These are phyloP conservation scores for Hyles vespertilio DNA, from an alignment of 1,140 invertebrate species.

Conservation along the genomic window DNA sequence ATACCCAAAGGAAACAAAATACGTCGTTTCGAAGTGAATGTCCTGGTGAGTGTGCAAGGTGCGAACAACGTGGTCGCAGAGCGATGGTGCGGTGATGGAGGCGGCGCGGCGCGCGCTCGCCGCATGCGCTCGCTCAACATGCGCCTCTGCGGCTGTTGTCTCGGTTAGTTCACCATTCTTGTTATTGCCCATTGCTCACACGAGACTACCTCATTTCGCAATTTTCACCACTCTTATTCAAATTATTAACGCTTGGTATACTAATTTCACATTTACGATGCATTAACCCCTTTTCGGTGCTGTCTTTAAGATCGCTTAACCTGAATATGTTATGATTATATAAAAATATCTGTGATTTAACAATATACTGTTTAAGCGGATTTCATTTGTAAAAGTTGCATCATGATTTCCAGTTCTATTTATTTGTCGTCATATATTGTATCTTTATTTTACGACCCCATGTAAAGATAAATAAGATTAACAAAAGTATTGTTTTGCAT, in stretches of 20 bases:
- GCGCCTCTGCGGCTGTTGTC: conserved; percentile 69
- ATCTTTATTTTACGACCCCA: too few species aligned
- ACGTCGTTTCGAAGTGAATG: conserved; percentile 53
- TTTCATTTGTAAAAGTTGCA: too few species aligned
- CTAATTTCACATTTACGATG: not conserved
- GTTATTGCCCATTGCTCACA: too few species aligned
- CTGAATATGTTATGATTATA: too few species aligned
- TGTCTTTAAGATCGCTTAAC: too few species aligned
- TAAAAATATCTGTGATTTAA: too few species aligned
- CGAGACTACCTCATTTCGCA: too few species aligned
- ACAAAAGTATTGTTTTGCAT: not conserved
- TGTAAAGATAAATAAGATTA: not conserved
- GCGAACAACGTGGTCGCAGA: conserved; percentile 19
- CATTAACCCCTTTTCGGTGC: not conserved
- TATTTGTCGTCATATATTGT: too few species aligned
- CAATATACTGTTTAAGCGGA: too few species aligned
- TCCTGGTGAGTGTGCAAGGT: conserved; percentile 51
- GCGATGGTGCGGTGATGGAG: conserved; percentile 56
- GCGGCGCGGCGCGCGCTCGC: conserved; percentile 36
- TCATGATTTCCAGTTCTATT: too few species aligned
- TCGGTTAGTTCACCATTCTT: conserved; percentile 44
- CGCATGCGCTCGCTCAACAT: conserved; percentile 48
- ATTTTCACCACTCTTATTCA: not conserved
- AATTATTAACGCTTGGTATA: not conserved
- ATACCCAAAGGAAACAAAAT: conserved; percentile 35